Conservation (phyloP, 2,888 invertebrate genomes). For the Hydriomena furcata region DNA sequence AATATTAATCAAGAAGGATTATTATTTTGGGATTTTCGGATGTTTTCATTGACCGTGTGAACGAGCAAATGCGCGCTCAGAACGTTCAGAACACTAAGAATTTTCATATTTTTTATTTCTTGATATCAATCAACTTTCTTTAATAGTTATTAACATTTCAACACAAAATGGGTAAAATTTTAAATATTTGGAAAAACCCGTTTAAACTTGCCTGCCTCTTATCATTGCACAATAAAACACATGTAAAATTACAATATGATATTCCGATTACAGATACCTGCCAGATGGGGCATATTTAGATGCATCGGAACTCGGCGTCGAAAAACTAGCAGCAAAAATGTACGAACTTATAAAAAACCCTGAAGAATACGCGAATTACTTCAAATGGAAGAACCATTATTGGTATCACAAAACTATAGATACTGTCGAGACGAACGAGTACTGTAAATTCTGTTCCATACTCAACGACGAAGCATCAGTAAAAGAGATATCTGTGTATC, state of each 20-base stretch:
- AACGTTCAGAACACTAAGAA: too few species aligned
- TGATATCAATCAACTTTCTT: too few species aligned
- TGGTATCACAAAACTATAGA: constrained; percentile 52
- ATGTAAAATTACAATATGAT: not conserved
- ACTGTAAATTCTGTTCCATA: constrained; percentile 64
- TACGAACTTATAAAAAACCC: constrained; percentile 54
- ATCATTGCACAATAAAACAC: too few species aligned
- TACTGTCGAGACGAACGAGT: constrained; percentile 59
- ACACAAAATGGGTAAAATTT: too few species aligned
- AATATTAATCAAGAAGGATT: too few species aligned
- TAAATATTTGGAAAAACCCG: too few species aligned
- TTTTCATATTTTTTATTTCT: too few species aligned
- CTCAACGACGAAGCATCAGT: constrained; percentile 55
- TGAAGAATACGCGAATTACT: constrained; percentile 58
- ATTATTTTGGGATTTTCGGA: too few species aligned
- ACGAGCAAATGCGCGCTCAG: too few species aligned
- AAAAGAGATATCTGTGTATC: constrained; percentile 45
- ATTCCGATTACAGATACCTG: constrained; percentile 64
- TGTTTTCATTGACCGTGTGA: too few species aligned
- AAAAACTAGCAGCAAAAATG: constrained; percentile 56
- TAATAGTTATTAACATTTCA: too few species aligned
- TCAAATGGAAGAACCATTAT: constrained; percentile 69
- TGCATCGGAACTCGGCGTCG: constrained; percentile 49
- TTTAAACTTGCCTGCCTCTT: too few species aligned
- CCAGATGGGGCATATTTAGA: constrained; percentile 68